Evolutionary conservation across 2,888 invertebrate species (phyloP).

Genomic region (Phrixothrix hirtus): DNA sequence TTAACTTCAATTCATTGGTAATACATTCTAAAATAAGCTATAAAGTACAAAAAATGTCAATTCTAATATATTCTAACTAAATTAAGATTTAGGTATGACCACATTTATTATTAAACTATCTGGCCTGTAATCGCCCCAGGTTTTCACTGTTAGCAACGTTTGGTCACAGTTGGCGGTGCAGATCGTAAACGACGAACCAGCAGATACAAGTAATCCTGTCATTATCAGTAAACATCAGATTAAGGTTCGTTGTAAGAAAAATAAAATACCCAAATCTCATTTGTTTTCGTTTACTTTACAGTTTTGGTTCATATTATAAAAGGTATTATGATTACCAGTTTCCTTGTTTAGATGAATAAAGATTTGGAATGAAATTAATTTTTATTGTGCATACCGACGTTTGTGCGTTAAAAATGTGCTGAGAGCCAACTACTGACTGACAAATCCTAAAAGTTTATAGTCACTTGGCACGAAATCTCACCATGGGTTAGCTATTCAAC

Average conservation of each 20-base stretch:
- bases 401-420: slow-evolving; percentile 16
- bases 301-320: neutral
- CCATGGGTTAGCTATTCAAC: slow-evolving; percentile 26
- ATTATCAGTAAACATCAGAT: slow-evolving; percentile 49
- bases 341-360: too few relatives aligned
- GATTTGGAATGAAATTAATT: too few relatives aligned
- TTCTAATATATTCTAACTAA: slow-evolving; percentile 34
- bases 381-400: slow-evolving; percentile 8
- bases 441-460: slow-evolving; percentile 35
- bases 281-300: neutral
- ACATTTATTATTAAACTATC: slow-evolving; percentile 40
- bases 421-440: slow-evolving; percentile 34
- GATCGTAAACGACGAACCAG: slow-evolving; percentile 47
- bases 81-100: slow-evolving; percentile 40
- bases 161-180: slow-evolving; percentile 47
- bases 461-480: slow-evolving; percentile 32
- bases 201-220: slow-evolving; percentile 45
- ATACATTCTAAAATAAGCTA: slow-evolving; percentile 41
- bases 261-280: neutral
- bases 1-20: slow-evolving; percentile 14
- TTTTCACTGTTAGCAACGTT: slow-evolving; percentile 51
- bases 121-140: slow-evolving; percentile 52
- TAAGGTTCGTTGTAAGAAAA: neutral
- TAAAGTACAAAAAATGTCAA: slow-evolving; percentile 46
- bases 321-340: too few relatives aligned